Evolutionary conservation across 1,140 invertebrate species (phyloP).

Genomic region (Nasonia longicornis): DNA sequence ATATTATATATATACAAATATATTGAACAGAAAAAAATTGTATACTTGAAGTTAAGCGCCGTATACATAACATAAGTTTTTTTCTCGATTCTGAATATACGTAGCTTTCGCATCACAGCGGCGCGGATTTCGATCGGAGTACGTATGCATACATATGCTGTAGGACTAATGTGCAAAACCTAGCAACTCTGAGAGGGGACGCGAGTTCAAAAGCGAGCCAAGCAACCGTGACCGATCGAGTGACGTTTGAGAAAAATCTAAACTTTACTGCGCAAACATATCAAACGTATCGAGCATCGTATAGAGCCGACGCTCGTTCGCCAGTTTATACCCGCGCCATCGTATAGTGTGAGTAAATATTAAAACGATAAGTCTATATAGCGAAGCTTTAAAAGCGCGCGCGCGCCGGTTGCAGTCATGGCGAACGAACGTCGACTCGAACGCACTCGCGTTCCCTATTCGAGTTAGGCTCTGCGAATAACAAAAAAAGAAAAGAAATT

Average conservation of each 20-base stretch:
- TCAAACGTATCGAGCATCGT: neutral
- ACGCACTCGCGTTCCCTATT: neutral
- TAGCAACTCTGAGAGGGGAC: neutral
- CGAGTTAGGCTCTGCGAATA: neutral
- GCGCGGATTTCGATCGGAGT: neutral
- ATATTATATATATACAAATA: constrained; percentile 45
- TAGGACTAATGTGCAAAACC: neutral
- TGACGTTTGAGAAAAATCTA: constrained; percentile 1
- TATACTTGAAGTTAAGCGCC: constrained; percentile 9
- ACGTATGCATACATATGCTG: neutral
- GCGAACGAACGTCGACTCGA: neutral
- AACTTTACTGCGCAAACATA: neutral
- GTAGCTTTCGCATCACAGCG: neutral
- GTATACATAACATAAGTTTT: neutral
- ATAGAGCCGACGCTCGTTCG: neutral
- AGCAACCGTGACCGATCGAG: neutral
- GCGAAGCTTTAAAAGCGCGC: neutral
- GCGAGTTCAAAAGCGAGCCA: neutral
- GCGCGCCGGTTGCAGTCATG: neutral
- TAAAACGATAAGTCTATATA: neutral
- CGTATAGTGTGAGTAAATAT: constrained; percentile 4
- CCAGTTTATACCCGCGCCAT: neutral
- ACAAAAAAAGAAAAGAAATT: neutral
- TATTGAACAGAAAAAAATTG: constrained; percentile 33
- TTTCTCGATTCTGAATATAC: neutral